These are phyloP conservation scores for Paguma larvata DNA, from an alignment of 2,797 vertebrate genomes.

Conservation along the genomic window DNA sequence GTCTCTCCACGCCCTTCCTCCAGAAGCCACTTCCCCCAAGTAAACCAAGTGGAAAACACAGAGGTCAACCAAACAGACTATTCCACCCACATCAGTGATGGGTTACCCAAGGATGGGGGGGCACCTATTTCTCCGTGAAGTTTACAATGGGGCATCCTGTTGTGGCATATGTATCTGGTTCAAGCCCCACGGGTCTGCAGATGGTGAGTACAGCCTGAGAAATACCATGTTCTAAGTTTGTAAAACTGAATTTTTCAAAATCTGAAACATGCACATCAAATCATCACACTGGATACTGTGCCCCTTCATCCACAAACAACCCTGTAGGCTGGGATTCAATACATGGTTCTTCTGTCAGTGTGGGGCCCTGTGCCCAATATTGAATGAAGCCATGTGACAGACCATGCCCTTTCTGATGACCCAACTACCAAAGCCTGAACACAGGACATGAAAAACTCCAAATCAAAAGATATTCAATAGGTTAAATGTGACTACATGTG, in stretches of 20 bases:
- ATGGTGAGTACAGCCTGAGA: not conserved
- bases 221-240: not conserved
- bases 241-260: not conserved
- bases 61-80: not conserved
- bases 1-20: not conserved
- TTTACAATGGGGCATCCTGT: not conserved
- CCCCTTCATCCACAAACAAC: not conserved
- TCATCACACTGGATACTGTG: not conserved
- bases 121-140: constrained; percentile 48
- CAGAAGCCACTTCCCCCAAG: not conserved
- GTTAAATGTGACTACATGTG: not conserved
- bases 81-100: not conserved
- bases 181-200: not conserved
- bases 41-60: not conserved
- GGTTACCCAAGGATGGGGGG: not conserved
- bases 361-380: not conserved
- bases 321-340: not conserved
- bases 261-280: not conserved
- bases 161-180: not conserved
- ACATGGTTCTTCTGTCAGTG: not conserved
- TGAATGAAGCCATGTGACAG: not conserved
- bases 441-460: not conserved
- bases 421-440: not conserved
- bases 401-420: not conserved
- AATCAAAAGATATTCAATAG: not conserved